phyloP scores from a whole-genome alignment of 53 echinoderm and acorn worm genomes.

The Zoroaster sp. region DNA sequence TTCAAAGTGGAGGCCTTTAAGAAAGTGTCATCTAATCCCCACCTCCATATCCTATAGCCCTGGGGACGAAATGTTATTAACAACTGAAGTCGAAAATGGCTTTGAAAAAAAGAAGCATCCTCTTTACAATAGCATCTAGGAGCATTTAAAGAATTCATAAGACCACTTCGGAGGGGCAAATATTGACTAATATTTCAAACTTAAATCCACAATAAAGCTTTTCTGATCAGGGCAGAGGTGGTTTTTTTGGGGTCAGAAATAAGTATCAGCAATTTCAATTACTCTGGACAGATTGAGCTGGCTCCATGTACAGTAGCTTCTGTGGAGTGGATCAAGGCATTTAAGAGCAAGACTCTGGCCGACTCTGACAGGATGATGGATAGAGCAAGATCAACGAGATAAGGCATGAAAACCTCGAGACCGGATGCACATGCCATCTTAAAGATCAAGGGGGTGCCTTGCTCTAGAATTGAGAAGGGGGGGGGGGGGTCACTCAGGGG shows the following conservation, averaged over 20 bases:
- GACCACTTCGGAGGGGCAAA: neutral
- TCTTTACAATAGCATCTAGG: too few species aligned
- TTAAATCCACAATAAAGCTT: neutral
- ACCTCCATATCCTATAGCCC: neutral
- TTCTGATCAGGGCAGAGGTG: neutral
- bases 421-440: neutral
- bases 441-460: neutral
- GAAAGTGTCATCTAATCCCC: neutral
- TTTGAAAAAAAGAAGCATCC: too few species aligned
- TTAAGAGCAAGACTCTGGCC: neutral
- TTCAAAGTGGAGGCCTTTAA: neutral
- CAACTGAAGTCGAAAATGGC: too few species aligned
- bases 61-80: too few species aligned
- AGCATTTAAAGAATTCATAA: neutral
- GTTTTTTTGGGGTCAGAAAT: neutral
- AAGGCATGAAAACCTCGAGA: neutral
- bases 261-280: conserved; percentile 34
- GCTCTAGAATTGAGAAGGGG: neutral
- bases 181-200: neutral
- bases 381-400: conserved; percentile 12
- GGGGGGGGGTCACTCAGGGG: too few species aligned
- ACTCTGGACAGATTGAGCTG: neutral
- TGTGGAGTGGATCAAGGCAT: neutral
- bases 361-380: conserved; percentile 1
- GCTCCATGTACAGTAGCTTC: neutral